Evolutionary conservation across 2,888 invertebrate genomes (phyloP).

Genomic region (Hoplodrina blanda): DNA sequence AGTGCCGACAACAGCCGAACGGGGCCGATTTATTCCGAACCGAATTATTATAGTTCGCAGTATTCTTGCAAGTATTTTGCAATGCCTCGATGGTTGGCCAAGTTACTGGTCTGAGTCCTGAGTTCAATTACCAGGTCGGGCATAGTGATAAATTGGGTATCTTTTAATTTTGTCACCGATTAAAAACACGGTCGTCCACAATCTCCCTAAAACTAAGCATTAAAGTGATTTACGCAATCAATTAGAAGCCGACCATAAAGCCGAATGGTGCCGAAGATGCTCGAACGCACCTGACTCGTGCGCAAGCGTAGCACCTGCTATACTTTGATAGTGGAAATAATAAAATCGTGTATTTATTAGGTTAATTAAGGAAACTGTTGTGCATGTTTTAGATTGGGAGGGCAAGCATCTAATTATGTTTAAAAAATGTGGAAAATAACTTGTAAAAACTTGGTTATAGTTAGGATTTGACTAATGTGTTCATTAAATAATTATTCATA

Average conservation of each 20-base stretch:
- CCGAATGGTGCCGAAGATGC: slow-evolving; percentile 45
- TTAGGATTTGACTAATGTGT: neutral
- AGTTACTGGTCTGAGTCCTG: neutral
- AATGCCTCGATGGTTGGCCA: neutral
- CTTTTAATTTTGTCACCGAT: neutral
- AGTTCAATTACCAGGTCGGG: no score
- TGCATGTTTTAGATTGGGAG: slow-evolving; percentile 30
- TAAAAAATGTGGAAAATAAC: neutral
- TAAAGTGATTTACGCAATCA: slow-evolving; percentile 61
- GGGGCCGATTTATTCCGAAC: slow-evolving; percentile 25
- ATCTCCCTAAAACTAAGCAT: slow-evolving; percentile 36
- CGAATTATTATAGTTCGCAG: neutral
- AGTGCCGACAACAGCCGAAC: slow-evolving; percentile 54
- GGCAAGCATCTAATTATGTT: slow-evolving; percentile 25
- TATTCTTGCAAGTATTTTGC: neutral
- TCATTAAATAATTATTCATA: no score
- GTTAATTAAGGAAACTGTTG: slow-evolving; percentile 55
- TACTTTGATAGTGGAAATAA: slow-evolving; percentile 40
- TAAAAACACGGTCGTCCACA: slow-evolving; percentile 16
- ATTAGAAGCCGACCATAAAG: slow-evolving; percentile 57
- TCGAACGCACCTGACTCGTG: slow-evolving; percentile 56
- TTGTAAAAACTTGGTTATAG: neutral
- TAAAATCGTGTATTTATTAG: slow-evolving; percentile 48
- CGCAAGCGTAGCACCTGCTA: slow-evolving; percentile 57
- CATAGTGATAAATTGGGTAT: no score